phyloP scores from a whole-genome alignment of 2,797 vertebrate species.

The Thamnophis elegans region DNA sequence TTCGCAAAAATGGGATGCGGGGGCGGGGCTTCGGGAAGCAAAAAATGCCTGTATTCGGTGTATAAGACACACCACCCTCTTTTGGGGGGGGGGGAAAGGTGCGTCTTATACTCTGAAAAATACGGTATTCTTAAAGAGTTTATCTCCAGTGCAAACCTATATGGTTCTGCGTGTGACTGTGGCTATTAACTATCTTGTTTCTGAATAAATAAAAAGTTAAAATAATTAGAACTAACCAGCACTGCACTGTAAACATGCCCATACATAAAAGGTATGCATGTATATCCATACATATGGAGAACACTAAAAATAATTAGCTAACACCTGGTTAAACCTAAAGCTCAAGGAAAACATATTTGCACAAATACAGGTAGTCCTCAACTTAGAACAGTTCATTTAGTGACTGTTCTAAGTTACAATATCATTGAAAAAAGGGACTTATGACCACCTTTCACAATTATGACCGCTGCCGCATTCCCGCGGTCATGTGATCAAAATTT shows the following conservation, averaged over 20 bases:
- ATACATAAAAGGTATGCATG: neutral
- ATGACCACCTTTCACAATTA: neutral
- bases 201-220: neutral
- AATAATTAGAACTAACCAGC: neutral
- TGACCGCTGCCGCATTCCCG: neutral
- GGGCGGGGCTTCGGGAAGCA: no score
- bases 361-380: neutral
- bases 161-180: neutral
- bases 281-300: neutral
- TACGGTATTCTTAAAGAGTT: neutral
- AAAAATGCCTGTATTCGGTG: no score
- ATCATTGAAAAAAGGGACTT: neutral
- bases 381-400: neutral
- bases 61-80: no score
- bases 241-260: neutral
- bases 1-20: no score
- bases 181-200: neutral
- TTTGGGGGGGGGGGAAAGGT: no score
- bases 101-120: no score
- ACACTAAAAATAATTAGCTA: neutral
- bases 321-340: neutral
- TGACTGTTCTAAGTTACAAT: neutral
- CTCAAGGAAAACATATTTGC: neutral
- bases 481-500: neutral
- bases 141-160: neutral